Evolutionary conservation across 2,113 vertebrate species (phyloP).

Genomic region (Poecile atricapillus): DNA sequence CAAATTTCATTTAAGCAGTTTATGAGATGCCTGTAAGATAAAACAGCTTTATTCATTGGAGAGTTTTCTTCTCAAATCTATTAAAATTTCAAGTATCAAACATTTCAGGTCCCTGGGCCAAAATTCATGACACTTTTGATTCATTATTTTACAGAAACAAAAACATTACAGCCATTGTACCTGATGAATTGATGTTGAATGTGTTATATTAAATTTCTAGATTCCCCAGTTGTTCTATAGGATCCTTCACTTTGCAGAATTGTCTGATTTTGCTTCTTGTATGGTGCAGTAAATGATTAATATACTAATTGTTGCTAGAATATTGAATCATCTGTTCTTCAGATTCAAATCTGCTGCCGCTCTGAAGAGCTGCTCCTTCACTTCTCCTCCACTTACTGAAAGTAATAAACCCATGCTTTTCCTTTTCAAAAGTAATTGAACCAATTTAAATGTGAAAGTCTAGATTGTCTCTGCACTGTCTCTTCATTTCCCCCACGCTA

Average conservation of each 20-base stretch:
- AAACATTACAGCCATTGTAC: not conserved
- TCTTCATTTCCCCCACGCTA: not conserved
- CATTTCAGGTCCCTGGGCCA: not conserved
- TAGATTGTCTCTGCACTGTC: not conserved
- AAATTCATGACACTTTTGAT: conserved; percentile 4
- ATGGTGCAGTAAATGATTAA: not conserved
- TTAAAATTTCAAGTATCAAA: conserved; percentile 21
- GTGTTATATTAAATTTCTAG: not conserved
- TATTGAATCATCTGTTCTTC: not conserved
- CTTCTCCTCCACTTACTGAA: not conserved
- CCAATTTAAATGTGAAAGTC: not conserved
- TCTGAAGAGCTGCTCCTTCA: not conserved
- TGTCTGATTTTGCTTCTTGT: not conserved
- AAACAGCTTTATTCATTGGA: not conserved
- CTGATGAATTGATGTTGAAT: not conserved
- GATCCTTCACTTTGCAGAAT: not conserved
- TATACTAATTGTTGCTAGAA: not conserved
- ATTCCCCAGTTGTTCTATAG: not conserved
- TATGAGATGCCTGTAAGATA: conserved; percentile 14
- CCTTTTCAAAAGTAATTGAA: not conserved
- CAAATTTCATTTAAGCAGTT: not conserved
- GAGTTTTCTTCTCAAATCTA: not conserved
- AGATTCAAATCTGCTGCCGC: not conserved
- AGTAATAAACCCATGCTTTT: not conserved
- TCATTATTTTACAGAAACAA: conserved; percentile 21